Evolutionary conservation across 2,113 vertebrate genomes (phyloP).

Genomic region (Channa argus): DNA sequence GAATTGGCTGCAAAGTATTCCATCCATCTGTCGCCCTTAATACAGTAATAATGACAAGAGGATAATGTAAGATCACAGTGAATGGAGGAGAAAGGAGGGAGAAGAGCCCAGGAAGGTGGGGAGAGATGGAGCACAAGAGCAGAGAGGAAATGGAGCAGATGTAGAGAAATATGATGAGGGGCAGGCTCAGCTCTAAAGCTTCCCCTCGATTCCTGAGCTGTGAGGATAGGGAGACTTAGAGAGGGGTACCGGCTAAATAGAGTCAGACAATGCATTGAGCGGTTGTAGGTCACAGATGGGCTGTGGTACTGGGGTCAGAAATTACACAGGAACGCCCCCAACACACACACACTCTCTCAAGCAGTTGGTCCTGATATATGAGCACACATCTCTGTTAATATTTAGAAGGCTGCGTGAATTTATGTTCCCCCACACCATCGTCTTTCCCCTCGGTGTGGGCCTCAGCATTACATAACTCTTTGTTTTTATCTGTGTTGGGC

Average conservation of each 20-base stretch:
- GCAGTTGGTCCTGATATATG: not conserved
- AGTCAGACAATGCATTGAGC: constrained; percentile 21
- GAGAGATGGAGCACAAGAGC: constrained; percentile 21
- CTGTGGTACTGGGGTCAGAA: not conserved
- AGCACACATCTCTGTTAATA: constrained; percentile 26
- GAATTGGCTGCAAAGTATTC: constrained; percentile 20
- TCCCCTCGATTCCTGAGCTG: constrained; percentile 34
- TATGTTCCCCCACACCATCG: constrained; percentile 56
- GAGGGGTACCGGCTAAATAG: constrained; percentile 40
- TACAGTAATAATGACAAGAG: constrained; percentile 38
- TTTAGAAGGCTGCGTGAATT: constrained; percentile 27
- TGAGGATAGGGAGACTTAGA: constrained; percentile 37
- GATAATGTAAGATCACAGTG: constrained; percentile 76
- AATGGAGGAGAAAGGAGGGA: constrained; percentile 45
- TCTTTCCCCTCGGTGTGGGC: constrained; percentile 73
- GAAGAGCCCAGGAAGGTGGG: constrained; percentile 30
- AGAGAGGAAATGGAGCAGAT: constrained; percentile 62
- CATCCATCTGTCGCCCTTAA: constrained; percentile 42
- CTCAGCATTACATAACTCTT: constrained; percentile 79
- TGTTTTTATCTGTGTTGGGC: constrained; percentile 70
- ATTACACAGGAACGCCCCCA: constrained; percentile 1
- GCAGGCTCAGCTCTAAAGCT: constrained; percentile 26
- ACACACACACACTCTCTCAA: not conserved
- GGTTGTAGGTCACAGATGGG: not conserved
- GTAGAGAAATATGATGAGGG: constrained; percentile 59